Base-by-base conservation (phyloP, 2,113 vertebrate genomes). In the Colistium nudipinnis region DNA sequence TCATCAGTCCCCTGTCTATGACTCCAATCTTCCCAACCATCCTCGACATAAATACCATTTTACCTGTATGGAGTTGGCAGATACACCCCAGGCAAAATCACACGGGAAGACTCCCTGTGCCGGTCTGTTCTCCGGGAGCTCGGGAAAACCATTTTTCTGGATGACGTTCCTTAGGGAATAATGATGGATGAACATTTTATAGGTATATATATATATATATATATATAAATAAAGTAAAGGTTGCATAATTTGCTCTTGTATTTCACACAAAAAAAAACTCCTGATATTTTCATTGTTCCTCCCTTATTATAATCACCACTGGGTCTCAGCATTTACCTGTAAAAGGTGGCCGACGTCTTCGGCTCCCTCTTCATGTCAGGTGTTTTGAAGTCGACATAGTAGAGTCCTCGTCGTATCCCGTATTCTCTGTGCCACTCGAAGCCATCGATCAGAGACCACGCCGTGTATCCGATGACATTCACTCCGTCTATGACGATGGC, bases 371-470 rank as follows among this genome's bases (percentile, higher is more conserved):
- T 95, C 92, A 98, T 95, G 70, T 96, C 94, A 0, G 92, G 88
- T 56, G 96, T 96, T 84, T 93, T 92, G 79, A 99, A 98, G 90
- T 99, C 96, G 0, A 99, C 91, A 3, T 97, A 98, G 87, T 95
- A 99, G 35, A 99, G 92, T 2, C 98, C 98, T 1, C 95, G 93
- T 2, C 98, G 89, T 78, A 98, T 96, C 62, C 88, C 93, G 22
- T 97, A 98, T 45, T 96, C 96, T 20, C 95, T 89, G 76, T 95
- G 91, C 97, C 97, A 99, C 88, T 99, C 98, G 3, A 98, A 98
- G 55, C 97, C 96, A 4, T 99, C 98, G 52, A 98, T 87, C 80
- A 99, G 94, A 19, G 98, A 98, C 97, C 97, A 99, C 9, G 94
- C 96, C 0, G 97, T 99, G 92, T 97, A 99, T 55, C 98, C 98